Percentiles rank a stretch among this genome's conserved stretches.
phyloP scores from a whole-genome alignment of 2,797 vertebrate genomes.

The Alfaro cultratus region DNA sequence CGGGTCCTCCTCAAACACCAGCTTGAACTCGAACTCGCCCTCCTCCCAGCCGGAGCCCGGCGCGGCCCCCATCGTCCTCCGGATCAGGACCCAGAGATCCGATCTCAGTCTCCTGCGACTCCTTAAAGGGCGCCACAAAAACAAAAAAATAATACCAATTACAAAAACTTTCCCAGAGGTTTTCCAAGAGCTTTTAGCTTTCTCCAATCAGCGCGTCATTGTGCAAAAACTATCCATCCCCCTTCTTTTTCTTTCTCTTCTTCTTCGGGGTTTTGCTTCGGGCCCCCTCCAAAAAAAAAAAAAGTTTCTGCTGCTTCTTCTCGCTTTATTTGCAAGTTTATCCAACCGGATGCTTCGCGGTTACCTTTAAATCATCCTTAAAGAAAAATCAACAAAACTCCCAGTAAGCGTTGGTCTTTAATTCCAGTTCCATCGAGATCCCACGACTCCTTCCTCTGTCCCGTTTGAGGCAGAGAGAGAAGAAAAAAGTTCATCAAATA shows the following conservation, averaged over 20 bases:
- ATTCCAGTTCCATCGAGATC: slow-evolving; percentile 45
- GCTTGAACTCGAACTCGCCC: slow-evolving; percentile 92
- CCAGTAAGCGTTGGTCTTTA: slow-evolving; percentile 26
- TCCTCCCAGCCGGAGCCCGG: slow-evolving; percentile 89
- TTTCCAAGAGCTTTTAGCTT: slow-evolving; percentile 10
- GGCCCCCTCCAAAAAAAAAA: not conserved
- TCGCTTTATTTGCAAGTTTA: slow-evolving; percentile 26
- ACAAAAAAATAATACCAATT: not conserved
- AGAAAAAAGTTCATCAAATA: slow-evolving; percentile 84
- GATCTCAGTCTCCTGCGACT: slow-evolving; percentile 24
- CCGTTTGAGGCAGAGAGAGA: slow-evolving; percentile 25
- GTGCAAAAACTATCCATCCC: slow-evolving; percentile 18
- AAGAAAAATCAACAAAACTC: slow-evolving; percentile 13
- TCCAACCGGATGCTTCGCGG: slow-evolving; percentile 31
- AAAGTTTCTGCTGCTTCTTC: slow-evolving; percentile 38
- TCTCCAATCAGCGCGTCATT: slow-evolving; percentile 46
- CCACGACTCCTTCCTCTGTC: slow-evolving; percentile 30
- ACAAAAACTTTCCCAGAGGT: slow-evolving; percentile 17
- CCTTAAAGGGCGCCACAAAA: slow-evolving; percentile 22
- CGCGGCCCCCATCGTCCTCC: slow-evolving; percentile 88
- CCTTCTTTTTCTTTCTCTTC: slow-evolving; percentile 1
- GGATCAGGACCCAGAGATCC: slow-evolving; percentile 40
- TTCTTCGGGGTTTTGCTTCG: slow-evolving; percentile 15
- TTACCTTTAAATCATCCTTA: slow-evolving; percentile 25
- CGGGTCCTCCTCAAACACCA: slow-evolving; percentile 91